Evolutionary conservation across 2,113 vertebrate species (phyloP).

Genomic region (Balaeniceps rex): DNA sequence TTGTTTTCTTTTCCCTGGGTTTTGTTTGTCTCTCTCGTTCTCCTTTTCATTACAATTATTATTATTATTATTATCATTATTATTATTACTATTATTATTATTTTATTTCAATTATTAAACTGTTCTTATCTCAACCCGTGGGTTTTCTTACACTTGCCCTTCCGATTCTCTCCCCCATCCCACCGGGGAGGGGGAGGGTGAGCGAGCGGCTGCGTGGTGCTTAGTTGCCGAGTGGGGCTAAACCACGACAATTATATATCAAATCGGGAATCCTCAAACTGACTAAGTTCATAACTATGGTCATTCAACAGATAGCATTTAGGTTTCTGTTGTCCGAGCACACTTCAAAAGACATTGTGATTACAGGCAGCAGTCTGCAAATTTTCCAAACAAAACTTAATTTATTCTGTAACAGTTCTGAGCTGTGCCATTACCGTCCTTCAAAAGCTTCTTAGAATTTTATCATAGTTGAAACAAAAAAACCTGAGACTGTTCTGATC

Average conservation of each 20-base stretch:
- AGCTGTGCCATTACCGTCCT: neutral
- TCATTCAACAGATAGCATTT: neutral
- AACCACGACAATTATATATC: neutral
- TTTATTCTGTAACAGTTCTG: neutral
- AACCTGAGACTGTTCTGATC: neutral
- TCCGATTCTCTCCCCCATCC: too few species aligned
- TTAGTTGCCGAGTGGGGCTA: too few species aligned
- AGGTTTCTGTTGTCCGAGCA: neutral
- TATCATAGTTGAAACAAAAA: neutral
- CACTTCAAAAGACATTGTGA: neutral
- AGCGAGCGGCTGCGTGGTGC: too few species aligned
- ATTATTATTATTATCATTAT: too few species aligned
- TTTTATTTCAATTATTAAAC: too few species aligned
- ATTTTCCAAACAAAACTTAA: neutral
- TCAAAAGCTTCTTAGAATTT: neutral
- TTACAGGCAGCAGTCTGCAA: neutral
- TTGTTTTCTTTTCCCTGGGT: too few species aligned
- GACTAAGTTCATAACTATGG: neutral
- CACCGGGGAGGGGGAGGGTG: too few species aligned
- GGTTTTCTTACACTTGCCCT: too few species aligned
- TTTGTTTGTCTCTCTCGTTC: too few species aligned
- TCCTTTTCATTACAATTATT: too few species aligned
- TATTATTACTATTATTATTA: too few species aligned
- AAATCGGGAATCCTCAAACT: neutral
- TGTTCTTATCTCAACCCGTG: too few species aligned